Evolutionary conservation across 2,888 invertebrate genomes (phyloP), one percentile per base, ranked within the genome.

Genomic region (Drosophila fulvimacula): DNA sequence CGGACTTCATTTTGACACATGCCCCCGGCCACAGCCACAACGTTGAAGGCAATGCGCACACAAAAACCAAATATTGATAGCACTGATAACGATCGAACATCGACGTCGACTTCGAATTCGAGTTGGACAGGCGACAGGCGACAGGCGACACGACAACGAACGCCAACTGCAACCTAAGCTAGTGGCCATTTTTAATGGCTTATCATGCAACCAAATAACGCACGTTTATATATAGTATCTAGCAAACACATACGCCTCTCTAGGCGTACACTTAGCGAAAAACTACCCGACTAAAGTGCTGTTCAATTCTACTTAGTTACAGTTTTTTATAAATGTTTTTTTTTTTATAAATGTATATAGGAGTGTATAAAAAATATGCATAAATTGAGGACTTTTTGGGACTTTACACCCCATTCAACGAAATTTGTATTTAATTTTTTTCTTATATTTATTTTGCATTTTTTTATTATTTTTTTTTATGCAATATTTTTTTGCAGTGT

Each of bases 111-210:
- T 53, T 38, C 52, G 52, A 38, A 34, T 51, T 34, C 49, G 49
- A 51, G 52, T 52, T 52, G 38, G 52, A 38, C 52, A 52, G 52
- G 15, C 52, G 51, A 36, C 51, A 52, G 52, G 21, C 52, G 52
- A 36, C 52, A 52, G 52, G 21, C 52, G 10, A 27, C 13, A 11
- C 53, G 27, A 27, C 53, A 39, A 17, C 53, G 53, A 58, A 67
- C 61, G 57, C 48, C 72, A 69, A 80, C 71, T 78, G 80, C 68
- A 80, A 51, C 66, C 51, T 36, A 51, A 62, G 44, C 61, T 82
- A 85, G 83, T 86, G 83, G 83, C 83, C 83, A 84, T 84, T 84
- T 84, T 84, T 82, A 82, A 82, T 86, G 78, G 88, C 88, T 84
- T 84, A 84, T 84, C 83, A 84, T 69, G 66, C 73, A 65, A 42